Evolutionary conservation across 2,797 vertebrate genomes (phyloP).

Genomic region (Australoheros facetus): DNA sequence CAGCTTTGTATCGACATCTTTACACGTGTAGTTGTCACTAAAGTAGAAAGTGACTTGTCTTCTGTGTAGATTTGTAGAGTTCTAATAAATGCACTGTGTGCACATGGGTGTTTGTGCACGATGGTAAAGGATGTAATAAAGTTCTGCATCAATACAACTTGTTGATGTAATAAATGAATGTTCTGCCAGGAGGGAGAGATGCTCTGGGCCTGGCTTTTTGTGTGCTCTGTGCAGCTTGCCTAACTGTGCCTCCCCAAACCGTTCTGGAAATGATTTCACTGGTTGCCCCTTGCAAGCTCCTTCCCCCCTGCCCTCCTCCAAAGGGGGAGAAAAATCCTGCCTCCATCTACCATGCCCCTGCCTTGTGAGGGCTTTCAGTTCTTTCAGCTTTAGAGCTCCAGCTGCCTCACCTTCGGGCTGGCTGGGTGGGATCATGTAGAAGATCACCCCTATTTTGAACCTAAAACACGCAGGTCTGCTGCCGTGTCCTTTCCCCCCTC

Average conservation of each 20-base stretch:
- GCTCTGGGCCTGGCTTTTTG: constrained; percentile 3
- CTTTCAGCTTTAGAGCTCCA: constrained; percentile 31
- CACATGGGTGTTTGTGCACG: background rate
- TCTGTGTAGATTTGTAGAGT: background rate
- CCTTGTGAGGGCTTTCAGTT: constrained; percentile 37
- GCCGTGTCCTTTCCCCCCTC: constrained; percentile 6
- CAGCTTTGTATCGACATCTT: background rate
- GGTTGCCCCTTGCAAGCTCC: constrained; percentile 32
- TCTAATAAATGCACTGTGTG: background rate
- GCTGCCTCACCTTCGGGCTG: constrained; percentile 40
- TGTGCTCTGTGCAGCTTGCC: background rate
- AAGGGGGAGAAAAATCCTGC: constrained; percentile 30
- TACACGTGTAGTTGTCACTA: background rate
- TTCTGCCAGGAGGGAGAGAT: background rate
- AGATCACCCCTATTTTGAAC: constrained; percentile 43
- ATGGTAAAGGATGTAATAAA: background rate
- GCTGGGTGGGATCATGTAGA: constrained; percentile 49
- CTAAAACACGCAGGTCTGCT: constrained; percentile 26
- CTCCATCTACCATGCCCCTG: constrained; percentile 48
- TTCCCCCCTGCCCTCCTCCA: constrained; percentile 46
- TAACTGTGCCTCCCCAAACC: constrained; percentile 14
- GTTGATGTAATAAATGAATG: constrained; percentile 1
- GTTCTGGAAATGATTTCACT: constrained; percentile 64
- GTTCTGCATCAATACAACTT: background rate
- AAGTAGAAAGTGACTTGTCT: background rate